These are phyloP conservation scores for Pelosia muscerda DNA, from an alignment of 2,888 invertebrate species.

Conservation along the genomic window DNA sequence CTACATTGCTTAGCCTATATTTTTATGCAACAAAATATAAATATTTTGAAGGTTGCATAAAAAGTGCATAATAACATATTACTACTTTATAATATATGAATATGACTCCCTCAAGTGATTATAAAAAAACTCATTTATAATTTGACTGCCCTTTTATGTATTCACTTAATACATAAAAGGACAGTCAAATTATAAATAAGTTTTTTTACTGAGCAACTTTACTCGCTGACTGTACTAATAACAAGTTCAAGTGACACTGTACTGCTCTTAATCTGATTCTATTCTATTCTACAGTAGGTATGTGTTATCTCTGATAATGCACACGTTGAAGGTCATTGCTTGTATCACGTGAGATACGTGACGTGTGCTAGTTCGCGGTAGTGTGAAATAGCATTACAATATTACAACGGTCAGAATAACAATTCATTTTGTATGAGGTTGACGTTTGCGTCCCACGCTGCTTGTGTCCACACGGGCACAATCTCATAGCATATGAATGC, in stretches of 20 bases:
- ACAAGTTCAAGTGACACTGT: not conserved
- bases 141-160: too few species aligned
- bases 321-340: not conserved
- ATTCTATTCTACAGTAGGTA: not conserved
- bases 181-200: too few species aligned
- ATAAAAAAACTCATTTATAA: too few species aligned
- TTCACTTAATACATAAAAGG: too few species aligned
- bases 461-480: not conserved
- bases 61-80: too few species aligned
- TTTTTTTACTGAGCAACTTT: too few species aligned
- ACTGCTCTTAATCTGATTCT: not conserved
- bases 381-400: not conserved
- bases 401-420: not conserved
- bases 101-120: too few species aligned
- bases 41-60: too few species aligned
- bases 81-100: too few species aligned
- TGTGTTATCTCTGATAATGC: not conserved
- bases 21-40: not conserved
- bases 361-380: not conserved
- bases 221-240: not conserved
- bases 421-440: not conserved
- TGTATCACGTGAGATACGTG: not conserved
- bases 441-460: not conserved
- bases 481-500: constrained; percentile 1
- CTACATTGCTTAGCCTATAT: not conserved